phyloP scores from a whole-genome alignment of 2,888 invertebrate genomes.

The Melanargia galathea region DNA sequence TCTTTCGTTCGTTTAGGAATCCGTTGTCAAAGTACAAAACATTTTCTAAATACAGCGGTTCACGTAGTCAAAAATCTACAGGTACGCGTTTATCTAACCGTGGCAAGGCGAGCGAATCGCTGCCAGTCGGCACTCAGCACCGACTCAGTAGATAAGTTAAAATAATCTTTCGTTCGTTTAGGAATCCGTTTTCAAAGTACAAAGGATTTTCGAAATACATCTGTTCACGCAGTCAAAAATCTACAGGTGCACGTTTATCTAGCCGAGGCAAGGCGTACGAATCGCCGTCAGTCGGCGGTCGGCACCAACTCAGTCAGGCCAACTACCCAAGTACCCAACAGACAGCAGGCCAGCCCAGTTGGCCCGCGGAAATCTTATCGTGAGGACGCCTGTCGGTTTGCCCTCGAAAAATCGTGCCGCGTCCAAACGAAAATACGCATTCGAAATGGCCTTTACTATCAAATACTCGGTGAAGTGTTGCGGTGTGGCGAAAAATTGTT shows the following conservation, averaged over 20 bases:
- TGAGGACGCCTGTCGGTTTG: slow-evolving; percentile 27
- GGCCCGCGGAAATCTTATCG: slow-evolving; percentile 32
- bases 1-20: too few species aligned
- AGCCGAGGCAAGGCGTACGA: slow-evolving; percentile 18
- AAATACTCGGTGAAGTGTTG: slow-evolving; percentile 38
- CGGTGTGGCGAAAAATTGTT: slow-evolving; percentile 32
- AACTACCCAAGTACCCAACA: too few species aligned
- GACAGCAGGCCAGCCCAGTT: slow-evolving; percentile 35
- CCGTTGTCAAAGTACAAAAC: neutral
- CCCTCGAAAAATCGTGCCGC: slow-evolving; percentile 22
- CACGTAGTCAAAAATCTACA: slow-evolving; percentile 24
- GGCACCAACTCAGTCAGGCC: neutral
- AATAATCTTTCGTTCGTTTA: slow-evolving; percentile 45
- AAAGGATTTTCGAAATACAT: slow-evolving; percentile 14
- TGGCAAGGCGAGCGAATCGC: too few species aligned
- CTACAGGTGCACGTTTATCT: slow-evolving; percentile 46
- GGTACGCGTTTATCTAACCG: too few species aligned
- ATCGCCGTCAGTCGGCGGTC: slow-evolving; percentile 7
- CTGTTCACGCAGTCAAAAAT: slow-evolving; percentile 15
- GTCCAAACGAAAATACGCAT: slow-evolving; percentile 33
- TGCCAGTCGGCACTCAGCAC: too few species aligned
- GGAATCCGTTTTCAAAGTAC: slow-evolving; percentile 2
- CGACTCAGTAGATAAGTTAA: too few species aligned
- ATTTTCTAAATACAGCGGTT: slow-evolving; percentile 12
- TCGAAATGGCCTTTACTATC: slow-evolving; percentile 38